Evolutionary conservation across 2,888 invertebrate species (phyloP).

Genomic region (Diarsia brunnea): DNA sequence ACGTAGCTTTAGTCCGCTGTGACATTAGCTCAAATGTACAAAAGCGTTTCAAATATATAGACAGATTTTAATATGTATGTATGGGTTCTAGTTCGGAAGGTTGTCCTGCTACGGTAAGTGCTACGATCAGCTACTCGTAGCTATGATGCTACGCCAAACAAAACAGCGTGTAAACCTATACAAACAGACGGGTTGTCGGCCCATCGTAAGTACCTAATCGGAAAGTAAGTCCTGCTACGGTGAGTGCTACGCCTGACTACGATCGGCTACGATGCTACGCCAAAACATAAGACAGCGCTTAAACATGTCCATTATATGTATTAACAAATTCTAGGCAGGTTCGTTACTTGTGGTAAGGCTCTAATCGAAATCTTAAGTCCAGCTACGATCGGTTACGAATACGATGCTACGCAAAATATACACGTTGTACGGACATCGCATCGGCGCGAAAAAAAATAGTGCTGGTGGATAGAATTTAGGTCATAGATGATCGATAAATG

Average conservation of each 20-base stretch:
- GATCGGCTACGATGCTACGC: background rate
- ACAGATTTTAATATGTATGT: background rate
- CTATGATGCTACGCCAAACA: conserved; percentile 21
- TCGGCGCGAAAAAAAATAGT: background rate
- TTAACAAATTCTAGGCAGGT: background rate
- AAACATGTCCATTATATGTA: background rate
- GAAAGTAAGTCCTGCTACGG: background rate
- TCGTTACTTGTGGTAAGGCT: background rate
- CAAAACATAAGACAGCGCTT: background rate
- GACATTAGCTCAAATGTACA: background rate
- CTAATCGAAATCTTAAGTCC: background rate
- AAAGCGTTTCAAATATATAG: background rate
- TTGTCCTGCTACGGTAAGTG: conserved; percentile 71
- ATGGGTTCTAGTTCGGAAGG: background rate
- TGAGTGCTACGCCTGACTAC: conserved; percentile 6
- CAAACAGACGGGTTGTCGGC: background rate
- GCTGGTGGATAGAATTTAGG: background rate
- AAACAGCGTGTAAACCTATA: background rate
- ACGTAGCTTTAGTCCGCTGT: background rate
- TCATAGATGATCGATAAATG: background rate
- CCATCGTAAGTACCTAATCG: background rate
- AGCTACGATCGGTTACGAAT: conserved; percentile 32
- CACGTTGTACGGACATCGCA: background rate
- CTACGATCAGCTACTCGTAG: conserved; percentile 2
- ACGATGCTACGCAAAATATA: conserved; percentile 19